Conservation (phyloP, 2,113 vertebrate species). For the Catharus minimus region DNA sequence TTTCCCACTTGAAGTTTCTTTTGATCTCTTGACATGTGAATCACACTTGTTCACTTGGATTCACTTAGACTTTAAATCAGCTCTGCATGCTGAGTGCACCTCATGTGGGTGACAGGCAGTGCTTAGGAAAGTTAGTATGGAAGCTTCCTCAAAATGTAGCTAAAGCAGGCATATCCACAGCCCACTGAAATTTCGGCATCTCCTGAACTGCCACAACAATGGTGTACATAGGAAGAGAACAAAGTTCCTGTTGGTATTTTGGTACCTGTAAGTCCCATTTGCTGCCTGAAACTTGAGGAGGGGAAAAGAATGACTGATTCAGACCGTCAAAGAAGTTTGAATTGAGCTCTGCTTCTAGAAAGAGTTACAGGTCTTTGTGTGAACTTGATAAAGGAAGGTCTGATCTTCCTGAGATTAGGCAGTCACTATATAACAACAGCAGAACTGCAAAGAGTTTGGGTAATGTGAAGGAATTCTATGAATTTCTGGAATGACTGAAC, state of each 20-base stretch:
- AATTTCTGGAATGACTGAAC: not conserved
- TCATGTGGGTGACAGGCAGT: not conserved
- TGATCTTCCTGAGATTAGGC: not conserved
- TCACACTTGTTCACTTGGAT: slow-evolving; percentile 10
- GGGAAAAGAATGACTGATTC: not conserved
- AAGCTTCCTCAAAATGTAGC: not conserved
- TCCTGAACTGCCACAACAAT: not conserved
- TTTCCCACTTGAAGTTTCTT: not conserved
- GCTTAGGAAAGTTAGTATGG: not conserved
- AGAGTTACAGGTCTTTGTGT: not conserved
- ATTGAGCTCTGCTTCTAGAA: not conserved
- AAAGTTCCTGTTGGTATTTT: not conserved
- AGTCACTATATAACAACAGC: not conserved
- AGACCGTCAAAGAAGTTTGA: not conserved
- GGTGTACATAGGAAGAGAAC: not conserved
- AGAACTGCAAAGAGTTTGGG: not conserved
- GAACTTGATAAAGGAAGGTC: not conserved
- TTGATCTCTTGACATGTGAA: slow-evolving; percentile 10
- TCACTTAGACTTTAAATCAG: not conserved
- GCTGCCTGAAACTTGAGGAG: not conserved
- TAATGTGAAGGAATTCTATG: not conserved
- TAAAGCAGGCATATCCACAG: not conserved
- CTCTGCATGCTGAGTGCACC: not conserved
- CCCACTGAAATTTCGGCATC: not conserved
- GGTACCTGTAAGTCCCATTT: not conserved